A percentile compares a stretch with the other conserved stretches of the same genome.
Evolutionary conservation across 2,888 invertebrate species (phyloP).

Genomic region (Hipparchia semele): DNA sequence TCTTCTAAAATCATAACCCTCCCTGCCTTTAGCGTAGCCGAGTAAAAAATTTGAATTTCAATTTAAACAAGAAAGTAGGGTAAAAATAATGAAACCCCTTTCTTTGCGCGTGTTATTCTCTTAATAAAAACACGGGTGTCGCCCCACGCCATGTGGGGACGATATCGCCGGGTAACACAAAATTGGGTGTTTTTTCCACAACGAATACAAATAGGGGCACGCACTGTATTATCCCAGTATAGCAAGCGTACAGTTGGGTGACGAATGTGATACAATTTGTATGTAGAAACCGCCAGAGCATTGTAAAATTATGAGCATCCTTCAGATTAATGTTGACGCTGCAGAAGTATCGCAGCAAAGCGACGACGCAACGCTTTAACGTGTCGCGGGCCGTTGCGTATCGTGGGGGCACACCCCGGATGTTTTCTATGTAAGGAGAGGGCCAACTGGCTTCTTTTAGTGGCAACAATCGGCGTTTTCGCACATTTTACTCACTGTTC

Average conservation of each 20-base stretch:
- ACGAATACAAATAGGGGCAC: slow-evolving; percentile 41
- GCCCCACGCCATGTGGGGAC: slow-evolving; percentile 35
- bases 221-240: slow-evolving; percentile 32
- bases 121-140: slow-evolving; percentile 37
- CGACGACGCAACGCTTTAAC: too few species aligned
- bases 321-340: too few species aligned
- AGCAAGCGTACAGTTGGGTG: slow-evolving; percentile 3
- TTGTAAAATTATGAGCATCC: too few species aligned
- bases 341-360: too few species aligned
- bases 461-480: too few species aligned
- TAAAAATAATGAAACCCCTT: slow-evolving; percentile 27
- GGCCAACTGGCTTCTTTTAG: too few species aligned
- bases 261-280: background rate
- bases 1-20: background rate
- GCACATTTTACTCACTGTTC: too few species aligned
- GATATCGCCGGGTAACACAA: slow-evolving; percentile 40
- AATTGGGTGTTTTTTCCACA: slow-evolving; percentile 40
- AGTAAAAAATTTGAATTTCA: background rate
- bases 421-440: too few species aligned
- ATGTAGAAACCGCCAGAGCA: too few species aligned
- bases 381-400: too few species aligned
- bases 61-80: slow-evolving; percentile 16
- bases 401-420: too few species aligned
- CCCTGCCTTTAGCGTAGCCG: background rate
- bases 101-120: slow-evolving; percentile 28